Conservation (phyloP, 2,888 invertebrate genomes). For the Zele albiditarsus region DNA sequence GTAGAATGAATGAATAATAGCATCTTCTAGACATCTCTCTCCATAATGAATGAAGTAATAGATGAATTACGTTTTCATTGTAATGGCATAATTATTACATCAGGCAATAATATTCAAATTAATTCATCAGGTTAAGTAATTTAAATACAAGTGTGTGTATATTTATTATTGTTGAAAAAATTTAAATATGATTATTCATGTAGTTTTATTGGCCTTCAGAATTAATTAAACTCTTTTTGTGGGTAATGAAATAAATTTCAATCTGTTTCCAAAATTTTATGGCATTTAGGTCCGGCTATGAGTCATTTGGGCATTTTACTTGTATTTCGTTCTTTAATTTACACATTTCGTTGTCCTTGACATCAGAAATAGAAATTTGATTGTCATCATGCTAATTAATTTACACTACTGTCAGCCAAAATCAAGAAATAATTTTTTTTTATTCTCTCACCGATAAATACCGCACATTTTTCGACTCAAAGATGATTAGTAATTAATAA, state of each 20-base stretch:
- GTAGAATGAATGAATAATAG: not conserved
- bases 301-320: not conserved
- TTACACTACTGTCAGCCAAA: not conserved
- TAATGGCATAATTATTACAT: not conserved
- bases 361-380: not conserved
- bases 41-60: not conserved
- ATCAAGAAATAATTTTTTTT: not conserved
- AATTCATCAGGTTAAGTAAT: not conserved
- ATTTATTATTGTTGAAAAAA: not conserved
- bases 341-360: not conserved
- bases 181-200: not conserved
- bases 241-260: not conserved
- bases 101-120: not conserved
- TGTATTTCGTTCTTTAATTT: not conserved
- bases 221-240: not conserved
- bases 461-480: not conserved
- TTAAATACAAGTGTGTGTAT: not conserved
- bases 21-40: not conserved
- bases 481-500: not conserved
- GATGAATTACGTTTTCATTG: not conserved
- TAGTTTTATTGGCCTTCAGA: not conserved
- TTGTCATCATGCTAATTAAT: not conserved
- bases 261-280: not conserved
- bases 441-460: not conserved
- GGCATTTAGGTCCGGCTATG: slow-evolving; percentile 18